These are phyloP conservation scores for Merops nubicus DNA, from an alignment of 2,113 vertebrate genomes.

Conservation along the genomic window DNA sequence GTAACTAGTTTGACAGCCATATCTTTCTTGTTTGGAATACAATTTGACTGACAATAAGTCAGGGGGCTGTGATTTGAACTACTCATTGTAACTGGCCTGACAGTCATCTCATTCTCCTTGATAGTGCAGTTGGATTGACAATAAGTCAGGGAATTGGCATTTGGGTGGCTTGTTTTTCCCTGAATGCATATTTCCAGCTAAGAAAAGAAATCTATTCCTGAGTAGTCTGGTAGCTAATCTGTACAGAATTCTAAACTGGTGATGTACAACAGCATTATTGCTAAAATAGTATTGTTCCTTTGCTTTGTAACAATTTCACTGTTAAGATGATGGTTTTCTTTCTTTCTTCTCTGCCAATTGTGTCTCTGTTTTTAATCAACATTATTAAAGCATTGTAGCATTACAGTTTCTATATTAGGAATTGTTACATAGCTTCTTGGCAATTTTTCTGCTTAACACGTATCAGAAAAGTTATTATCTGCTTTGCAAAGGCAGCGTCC, in stretches of 20 bases:
- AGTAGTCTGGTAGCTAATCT: background rate
- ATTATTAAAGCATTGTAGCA: background rate
- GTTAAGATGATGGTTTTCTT: background rate
- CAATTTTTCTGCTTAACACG: background rate
- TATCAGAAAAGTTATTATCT: background rate
- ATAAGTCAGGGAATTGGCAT: constrained; percentile 25
- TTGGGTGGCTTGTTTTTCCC: background rate
- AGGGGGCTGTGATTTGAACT: constrained; percentile 2
- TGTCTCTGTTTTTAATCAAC: constrained; percentile 1
- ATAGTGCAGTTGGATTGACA: constrained; percentile 24
- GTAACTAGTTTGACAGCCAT: background rate
- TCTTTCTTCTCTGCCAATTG: background rate
- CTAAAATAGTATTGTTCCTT: background rate
- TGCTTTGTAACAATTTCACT: constrained; percentile 1
- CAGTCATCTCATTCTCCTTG: constrained; percentile 6
- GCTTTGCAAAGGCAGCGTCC: background rate
- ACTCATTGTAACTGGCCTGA: constrained; percentile 28
- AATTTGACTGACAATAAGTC: constrained; percentile 34
- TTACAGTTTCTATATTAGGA: background rate
- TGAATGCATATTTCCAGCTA: constrained; percentile 14
- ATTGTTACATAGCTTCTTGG: background rate
- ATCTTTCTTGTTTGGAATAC: constrained; percentile 12
- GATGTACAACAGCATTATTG: background rate
- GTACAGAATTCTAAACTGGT: background rate
- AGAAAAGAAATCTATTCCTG: background rate